A percentile compares a stretch with the other conserved stretches of the same genome.
These are phyloP conservation scores for Upupa epops DNA, from an alignment of 2,113 vertebrate species.

Conservation along the genomic window DNA sequence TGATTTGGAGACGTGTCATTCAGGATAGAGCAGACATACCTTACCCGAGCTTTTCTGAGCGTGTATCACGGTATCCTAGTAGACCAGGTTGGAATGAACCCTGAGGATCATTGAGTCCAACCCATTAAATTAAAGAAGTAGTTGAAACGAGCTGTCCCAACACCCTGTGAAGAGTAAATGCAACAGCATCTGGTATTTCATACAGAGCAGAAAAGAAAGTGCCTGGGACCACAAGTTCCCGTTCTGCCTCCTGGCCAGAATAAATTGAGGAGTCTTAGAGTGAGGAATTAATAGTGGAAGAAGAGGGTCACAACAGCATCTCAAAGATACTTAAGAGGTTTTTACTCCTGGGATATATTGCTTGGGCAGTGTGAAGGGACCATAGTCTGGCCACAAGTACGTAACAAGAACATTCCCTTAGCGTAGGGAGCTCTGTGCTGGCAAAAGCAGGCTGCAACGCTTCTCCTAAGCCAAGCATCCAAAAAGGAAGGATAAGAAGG, in stretches of 20 bases:
- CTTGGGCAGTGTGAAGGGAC: neutral
- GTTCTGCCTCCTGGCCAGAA: neutral
- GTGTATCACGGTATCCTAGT: neutral
- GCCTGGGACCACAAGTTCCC: neutral
- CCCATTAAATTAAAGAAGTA: too few relatives aligned
- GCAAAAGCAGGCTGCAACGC: neutral
- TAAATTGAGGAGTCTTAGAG: neutral
- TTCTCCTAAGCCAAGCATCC: neutral
- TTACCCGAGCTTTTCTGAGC: neutral
- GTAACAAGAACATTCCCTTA: neutral
- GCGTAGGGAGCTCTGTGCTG: neutral
- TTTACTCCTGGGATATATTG: neutral
- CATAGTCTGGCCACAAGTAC: neutral
- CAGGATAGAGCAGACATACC: neutral
- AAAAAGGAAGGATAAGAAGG: neutral
- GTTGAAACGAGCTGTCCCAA: too few relatives aligned
- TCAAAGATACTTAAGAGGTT: neutral
- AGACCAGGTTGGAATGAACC: too few relatives aligned
- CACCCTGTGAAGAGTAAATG: too few relatives aligned
- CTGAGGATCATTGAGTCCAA: too few relatives aligned
- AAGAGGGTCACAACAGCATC: neutral
- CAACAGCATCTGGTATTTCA: neutral
- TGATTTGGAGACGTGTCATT: neutral
- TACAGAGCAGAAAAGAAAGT: neutral
- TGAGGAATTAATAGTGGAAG: neutral